Evolutionary conservation across 2,113 vertebrate species (phyloP).

Genomic region (Agapornis roseicollis): DNA sequence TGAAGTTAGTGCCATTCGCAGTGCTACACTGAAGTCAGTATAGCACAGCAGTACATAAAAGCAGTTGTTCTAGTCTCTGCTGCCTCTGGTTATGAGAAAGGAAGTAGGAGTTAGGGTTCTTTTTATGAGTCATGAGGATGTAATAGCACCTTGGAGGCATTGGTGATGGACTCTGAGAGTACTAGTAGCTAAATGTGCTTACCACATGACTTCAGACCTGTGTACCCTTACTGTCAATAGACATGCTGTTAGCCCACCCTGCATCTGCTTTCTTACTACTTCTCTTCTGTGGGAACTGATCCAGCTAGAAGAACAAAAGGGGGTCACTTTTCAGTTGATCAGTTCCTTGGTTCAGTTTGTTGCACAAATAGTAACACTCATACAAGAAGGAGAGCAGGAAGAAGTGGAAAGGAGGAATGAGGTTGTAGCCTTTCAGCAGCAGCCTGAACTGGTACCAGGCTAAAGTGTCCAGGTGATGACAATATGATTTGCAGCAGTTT

Average conservation of each 20-base stretch:
- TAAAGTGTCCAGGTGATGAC: neutral
- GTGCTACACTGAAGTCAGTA: neutral
- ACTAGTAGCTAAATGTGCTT: neutral
- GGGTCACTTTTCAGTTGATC: neutral
- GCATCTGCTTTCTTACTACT: neutral
- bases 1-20: neutral
- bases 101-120: neutral
- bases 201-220: neutral
- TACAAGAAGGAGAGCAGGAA: neutral
- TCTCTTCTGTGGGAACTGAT: neutral
- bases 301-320: neutral
- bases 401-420: neutral
- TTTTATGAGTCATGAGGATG: neutral
- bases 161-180: neutral
- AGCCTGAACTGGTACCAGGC: neutral
- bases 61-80: neutral
- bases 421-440: neutral
- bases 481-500: neutral
- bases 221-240: neutral
- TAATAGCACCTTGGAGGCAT: neutral
- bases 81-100: conserved; percentile 1
- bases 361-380: neutral
- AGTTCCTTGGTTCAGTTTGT: neutral
- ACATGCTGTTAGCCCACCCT: neutral
- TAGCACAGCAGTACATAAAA: neutral